phyloP scores from a whole-genome alignment of 2,113 vertebrate species.

The Atlantisia rogersi region DNA sequence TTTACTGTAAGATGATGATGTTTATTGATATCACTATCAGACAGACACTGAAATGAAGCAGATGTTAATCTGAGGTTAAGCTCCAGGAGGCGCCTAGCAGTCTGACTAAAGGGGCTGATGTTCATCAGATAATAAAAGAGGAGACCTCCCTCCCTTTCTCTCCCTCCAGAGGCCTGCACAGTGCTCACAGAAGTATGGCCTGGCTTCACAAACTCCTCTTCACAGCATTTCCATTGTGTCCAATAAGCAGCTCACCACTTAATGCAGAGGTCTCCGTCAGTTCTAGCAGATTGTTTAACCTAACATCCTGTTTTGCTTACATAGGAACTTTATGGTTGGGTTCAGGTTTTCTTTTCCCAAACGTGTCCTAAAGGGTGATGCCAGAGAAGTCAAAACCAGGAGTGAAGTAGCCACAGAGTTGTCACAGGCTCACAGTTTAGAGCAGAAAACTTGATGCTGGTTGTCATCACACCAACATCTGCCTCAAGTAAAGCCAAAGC shows the following conservation, averaged over 20 bases:
- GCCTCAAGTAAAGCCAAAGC: not conserved
- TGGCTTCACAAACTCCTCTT: not conserved
- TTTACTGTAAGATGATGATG: constrained; percentile 61
- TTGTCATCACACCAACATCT: not conserved
- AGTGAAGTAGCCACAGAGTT: not conserved
- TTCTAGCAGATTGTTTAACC: not conserved
- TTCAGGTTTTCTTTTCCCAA: not conserved
- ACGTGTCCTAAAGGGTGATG: not conserved
- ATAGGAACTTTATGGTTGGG: not conserved
- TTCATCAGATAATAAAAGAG: constrained; percentile 56
- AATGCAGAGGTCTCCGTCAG: not conserved
- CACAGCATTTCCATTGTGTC: not conserved
- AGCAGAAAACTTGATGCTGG: not conserved
- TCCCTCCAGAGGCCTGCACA: not conserved
- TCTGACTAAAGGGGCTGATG: constrained; percentile 69
- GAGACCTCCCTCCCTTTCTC: not conserved
- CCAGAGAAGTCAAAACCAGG: not conserved
- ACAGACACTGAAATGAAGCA: constrained; percentile 63
- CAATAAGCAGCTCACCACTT: not conserved
- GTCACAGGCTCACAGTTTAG: not conserved
- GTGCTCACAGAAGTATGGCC: not conserved
- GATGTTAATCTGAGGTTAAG: constrained; percentile 62
- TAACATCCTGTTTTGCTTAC: not conserved
- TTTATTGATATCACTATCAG: constrained; percentile 67
- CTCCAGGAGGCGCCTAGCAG: constrained; percentile 55